phyloP scores from a whole-genome alignment of 2,797 vertebrate genomes.

The Oophaga sylvatica region DNA sequence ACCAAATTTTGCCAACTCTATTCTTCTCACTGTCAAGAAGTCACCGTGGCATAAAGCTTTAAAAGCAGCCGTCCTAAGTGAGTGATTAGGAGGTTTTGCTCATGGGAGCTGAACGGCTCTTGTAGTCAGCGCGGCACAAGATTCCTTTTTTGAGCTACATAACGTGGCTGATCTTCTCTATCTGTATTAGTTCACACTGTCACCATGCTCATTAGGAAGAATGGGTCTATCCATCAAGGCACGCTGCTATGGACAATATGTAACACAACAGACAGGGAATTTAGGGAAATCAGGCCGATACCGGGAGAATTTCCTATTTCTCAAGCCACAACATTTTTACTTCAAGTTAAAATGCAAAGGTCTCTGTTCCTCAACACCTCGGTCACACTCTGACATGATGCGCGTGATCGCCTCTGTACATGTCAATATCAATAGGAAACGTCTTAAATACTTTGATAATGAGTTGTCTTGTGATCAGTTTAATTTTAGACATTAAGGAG shows the following conservation, averaged over 20 bases:
- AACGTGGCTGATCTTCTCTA: constrained; percentile 37
- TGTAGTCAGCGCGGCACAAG: constrained; percentile 22
- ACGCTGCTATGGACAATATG: constrained; percentile 44
- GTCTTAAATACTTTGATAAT: not conserved
- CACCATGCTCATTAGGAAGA: constrained; percentile 55
- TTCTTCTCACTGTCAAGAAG: constrained; percentile 45
- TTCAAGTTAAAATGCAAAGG: not conserved
- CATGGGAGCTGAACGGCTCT: constrained; percentile 40
- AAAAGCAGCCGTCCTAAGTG: constrained; percentile 45
- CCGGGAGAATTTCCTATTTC: constrained; percentile 2
- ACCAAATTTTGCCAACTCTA: constrained; percentile 52
- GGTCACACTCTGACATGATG: too few relatives aligned
- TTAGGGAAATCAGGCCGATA: constrained; percentile 39
- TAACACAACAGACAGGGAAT: constrained; percentile 40
- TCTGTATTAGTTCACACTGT: constrained; percentile 56
- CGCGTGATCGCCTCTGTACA: not conserved
- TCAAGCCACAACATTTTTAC: not conserved
- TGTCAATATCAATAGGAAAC: not conserved
- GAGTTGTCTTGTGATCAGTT: not conserved
- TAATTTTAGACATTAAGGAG: not conserved
- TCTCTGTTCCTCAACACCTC: not conserved
- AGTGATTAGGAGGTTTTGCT: constrained; percentile 55
- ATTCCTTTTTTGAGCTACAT: constrained; percentile 26
- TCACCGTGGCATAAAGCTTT: constrained; percentile 39
- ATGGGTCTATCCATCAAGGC: constrained; percentile 52